phyloP scores from a whole-genome alignment of 1,140 invertebrate genomes.

The Tribolium castaneum region DNA sequence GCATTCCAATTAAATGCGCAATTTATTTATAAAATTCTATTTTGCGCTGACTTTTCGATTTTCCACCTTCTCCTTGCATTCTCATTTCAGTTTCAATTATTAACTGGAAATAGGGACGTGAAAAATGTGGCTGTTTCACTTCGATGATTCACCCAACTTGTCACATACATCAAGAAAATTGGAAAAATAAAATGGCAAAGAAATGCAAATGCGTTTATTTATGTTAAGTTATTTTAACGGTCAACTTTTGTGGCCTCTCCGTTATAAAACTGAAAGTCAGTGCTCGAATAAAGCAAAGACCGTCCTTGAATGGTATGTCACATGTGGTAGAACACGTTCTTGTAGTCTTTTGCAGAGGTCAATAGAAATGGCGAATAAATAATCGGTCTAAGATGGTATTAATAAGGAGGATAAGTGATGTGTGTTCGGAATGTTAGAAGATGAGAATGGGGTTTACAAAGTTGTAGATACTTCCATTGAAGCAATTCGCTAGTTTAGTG shows the following conservation, averaged over 20 bases:
- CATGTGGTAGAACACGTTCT: slow-evolving; percentile 30
- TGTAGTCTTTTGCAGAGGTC: slow-evolving; percentile 13
- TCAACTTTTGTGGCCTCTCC: slow-evolving; percentile 1
- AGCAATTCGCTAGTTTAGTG: slow-evolving; percentile 10
- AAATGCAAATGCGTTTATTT: slow-evolving; percentile 12
- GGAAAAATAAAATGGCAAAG: background rate
- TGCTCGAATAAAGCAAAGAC: slow-evolving; percentile 32
- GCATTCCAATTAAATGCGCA: slow-evolving; percentile 5
- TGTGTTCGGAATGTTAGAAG: no score
- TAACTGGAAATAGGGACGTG: background rate
- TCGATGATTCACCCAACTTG: background rate
- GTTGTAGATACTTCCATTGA: slow-evolving; percentile 4
- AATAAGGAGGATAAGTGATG: no score
- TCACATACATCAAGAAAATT: no score
- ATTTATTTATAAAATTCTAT: slow-evolving; percentile 14
- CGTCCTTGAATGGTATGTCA: slow-evolving; percentile 34
- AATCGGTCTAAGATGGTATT: no score
- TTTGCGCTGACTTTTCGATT: background rate
- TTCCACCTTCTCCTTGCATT: background rate
- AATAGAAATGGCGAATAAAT: background rate
- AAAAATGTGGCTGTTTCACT: background rate
- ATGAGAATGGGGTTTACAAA: slow-evolving; percentile 1
- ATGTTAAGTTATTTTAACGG: slow-evolving; percentile 25
- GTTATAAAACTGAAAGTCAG: slow-evolving; percentile 35
- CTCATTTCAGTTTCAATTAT: background rate